Base-by-base conservation (phyloP, 2,797 vertebrate species). In the Tauraco hartlaubi region DNA sequence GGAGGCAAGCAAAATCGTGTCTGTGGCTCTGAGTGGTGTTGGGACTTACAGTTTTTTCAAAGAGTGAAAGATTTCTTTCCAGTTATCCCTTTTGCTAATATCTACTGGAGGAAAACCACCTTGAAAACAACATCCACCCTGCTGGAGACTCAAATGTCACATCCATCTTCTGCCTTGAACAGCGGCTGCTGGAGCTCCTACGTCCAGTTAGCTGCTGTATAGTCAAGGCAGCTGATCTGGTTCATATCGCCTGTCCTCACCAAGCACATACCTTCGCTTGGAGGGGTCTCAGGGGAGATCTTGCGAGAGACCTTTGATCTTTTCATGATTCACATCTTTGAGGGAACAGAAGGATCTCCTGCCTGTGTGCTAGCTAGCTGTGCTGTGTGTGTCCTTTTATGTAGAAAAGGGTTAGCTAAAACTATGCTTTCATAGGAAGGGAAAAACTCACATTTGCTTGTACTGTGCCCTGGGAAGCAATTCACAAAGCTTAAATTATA, bases 381-480 rank as follows among this genome's bases (percentile, higher is more conserved):
- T 2, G 2, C 15, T 23, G 3, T 55, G 21, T 2, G 0, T 26
- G 23, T 90, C 39, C 54, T 51, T 12, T 4, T 0, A 0, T 9
- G 5, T 41, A 11, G 54, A 77, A 80, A 80, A 39, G 7, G 2
- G 80, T 74, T 58, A 33, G 25, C 28, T 77, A 54, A 87, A 95
- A 31, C 28, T 55, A 4, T 2, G 2, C 21, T 74, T 88, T 74
- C 29, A 39, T 3, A 44, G 28, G 21, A 19, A 66, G 21, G 21
- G 26, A 7, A 76, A 85, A 93, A 13, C 3, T 7, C 31, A 49
- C 3, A 11, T 69, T 77, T 92, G 28, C 39, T 54, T 89, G 81
- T 81, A 63, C 29, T 39, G 6, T 58, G 39, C 11, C 25, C 33
- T 88, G 43, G 29, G 33, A 81, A 48, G 21, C n/a, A 81, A 52